Base-by-base conservation (phyloP, 2,113 vertebrate species). In the Semnornis frantzii region DNA sequence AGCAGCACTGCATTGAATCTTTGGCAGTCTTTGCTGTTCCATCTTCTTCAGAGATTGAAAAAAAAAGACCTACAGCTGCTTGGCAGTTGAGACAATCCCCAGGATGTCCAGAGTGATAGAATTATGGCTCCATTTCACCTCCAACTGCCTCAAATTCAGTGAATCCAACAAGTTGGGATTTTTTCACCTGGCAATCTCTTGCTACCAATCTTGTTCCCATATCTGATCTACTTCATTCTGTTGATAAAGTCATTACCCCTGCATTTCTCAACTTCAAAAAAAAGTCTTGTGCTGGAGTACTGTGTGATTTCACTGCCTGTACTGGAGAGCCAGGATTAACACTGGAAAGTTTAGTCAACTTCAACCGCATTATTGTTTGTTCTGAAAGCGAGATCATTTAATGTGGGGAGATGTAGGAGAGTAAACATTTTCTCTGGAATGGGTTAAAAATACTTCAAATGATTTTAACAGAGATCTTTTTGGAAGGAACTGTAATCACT, bases 61-160 rank as follows among this genome's bases (percentile, higher is more conserved):
- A 28, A 13, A 21, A 30, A 48, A 42, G 68, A 82, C 25, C 62
- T 34, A 6, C 75, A 70, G 37, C 27, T 55, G 7, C 50, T 34
- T 31, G 50, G 39, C 76, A 57, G 57, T 44, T 6, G 5, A 25
- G 64, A 44, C 3, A 3, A n/a, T 73, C 64, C 82, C 77, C 42
- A 63, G 54, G 69, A 46, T 60, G 84, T 58, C 58, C 58, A 15
- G 34, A 39, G 20, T 8, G 19, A 72, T 58, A 28, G 52, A 69
- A 58, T 39, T 3, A 0, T 1, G 0, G 54, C 84, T 75, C 63
- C 46, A 65, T n/a, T 31, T 63, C 80, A 7, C 10, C 60, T 75
- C 57, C 4, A 3, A 55, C 39, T 7, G 18, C 48, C 68, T 85
- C 39, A 14, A 19, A 30, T 18, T 23, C 12, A 8, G 4, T 5